Evolutionary conservation across 30 jellyfish, hydroid and myxozoan species (phyloP), one percentile per base, ranked within the genome.

Genomic region (Aurelia aurita complex sp. Pacific): DNA sequence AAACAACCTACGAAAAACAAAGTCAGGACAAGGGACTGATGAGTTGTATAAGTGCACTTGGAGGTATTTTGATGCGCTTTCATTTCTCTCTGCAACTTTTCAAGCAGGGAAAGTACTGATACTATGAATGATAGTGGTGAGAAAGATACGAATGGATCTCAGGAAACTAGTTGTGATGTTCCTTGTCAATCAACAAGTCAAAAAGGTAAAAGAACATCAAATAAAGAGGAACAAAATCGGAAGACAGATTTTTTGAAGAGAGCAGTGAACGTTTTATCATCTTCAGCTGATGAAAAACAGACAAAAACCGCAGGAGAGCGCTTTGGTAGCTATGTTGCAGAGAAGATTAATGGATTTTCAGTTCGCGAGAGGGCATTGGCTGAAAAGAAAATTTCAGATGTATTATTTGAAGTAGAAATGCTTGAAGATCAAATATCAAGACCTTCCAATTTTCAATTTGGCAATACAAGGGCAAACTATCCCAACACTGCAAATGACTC

Each of bases 11-110:
- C 74, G 40, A 64, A 64, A 64, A 64, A 64, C 74, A 64, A 64
- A 64, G 74, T 64, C 74, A 64, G 74, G 74, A 64, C 74, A 64
- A 64, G 74, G 33, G 74, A 64, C 74, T 64, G 74, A 64, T 64
- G 78, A 67, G 78, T 67, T 67, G 78, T 67, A 67, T 67, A 67
- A 67, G 78, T 67, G 78, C 34, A 67, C 78, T 67, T 67, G 78
- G 78, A 67, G 43, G 78, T 67, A 67, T 67, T 67, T n/a, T 67
- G 78, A 67, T 67, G 78, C 78, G 54, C 78, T 67, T 67, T 67
- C 78, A 67, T 67, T 67, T 29, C 35, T 67, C 43, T 67, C 78
- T 67, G 78, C 78, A 67, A 67, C 53, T 67, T 67, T 67, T 67
- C 78, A 67, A 67, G 78, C 78, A 35, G 54, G 78, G 78, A 36